Evolutionary conservation across 2,797 vertebrate species (phyloP).

Genomic region (Atherinosoma microstoma): DNA sequence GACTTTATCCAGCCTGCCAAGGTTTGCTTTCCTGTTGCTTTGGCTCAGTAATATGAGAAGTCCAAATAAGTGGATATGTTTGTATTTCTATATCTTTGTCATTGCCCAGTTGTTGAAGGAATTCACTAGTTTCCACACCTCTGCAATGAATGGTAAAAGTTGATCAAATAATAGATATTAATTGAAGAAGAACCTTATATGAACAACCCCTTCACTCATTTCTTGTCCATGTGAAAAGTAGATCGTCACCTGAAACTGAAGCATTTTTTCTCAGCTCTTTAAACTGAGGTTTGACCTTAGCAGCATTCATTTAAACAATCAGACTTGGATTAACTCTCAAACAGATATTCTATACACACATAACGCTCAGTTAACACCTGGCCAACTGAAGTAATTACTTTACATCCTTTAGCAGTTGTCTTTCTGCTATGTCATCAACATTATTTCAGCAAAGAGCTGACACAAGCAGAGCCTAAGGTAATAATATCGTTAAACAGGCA

Average conservation of each 20-base stretch:
- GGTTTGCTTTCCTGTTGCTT: no score
- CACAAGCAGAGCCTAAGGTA: conserved; percentile 61
- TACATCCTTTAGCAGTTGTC: conserved; percentile 57
- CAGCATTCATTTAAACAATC: background rate
- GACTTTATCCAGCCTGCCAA: background rate
- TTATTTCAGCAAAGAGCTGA: conserved; percentile 67
- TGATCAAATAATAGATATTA: no score
- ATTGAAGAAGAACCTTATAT: no score
- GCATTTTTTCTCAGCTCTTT: no score
- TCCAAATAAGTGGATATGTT: background rate
- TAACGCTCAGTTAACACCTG: conserved; percentile 55
- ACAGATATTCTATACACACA: conserved; percentile 16
- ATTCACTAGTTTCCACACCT: no score
- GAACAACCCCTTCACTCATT: no score
- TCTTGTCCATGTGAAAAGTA: no score
- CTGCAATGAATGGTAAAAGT: no score
- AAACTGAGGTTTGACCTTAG: conserved; percentile 4
- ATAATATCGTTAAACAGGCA: conserved; percentile 71
- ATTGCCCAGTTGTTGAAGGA: background rate
- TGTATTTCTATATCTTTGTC: background rate
- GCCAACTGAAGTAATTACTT: conserved; percentile 58
- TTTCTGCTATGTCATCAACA: conserved; percentile 63
- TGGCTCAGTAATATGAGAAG: background rate
- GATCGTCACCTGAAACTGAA: no score
- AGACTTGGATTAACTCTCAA: conserved; percentile 2